phyloP scores from a whole-genome alignment of 2,888 invertebrate species.

The Elmis aenea region DNA sequence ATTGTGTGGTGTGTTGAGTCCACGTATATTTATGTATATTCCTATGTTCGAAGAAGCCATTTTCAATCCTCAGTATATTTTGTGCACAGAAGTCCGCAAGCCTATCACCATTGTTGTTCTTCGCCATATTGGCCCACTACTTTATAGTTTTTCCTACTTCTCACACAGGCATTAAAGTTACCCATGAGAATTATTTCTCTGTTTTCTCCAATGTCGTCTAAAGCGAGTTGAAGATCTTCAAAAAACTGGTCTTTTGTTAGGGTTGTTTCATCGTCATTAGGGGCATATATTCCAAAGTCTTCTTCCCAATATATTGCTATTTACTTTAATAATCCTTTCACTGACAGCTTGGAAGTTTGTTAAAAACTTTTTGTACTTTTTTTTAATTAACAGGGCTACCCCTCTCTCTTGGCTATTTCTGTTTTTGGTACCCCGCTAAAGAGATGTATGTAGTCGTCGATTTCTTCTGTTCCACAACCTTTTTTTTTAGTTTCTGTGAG shows the following conservation, averaged over 20 bases:
- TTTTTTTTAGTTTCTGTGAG: constrained; percentile 22
- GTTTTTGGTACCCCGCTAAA: constrained; percentile 18
- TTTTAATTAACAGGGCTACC: constrained; percentile 7
- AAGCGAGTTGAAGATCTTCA: constrained; percentile 5
- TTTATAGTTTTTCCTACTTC: constrained; percentile 10
- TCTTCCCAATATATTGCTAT: constrained; percentile 7
- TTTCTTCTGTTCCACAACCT: constrained; percentile 10
- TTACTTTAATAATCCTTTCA: constrained; percentile 15
- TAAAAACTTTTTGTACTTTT: constrained; percentile 8
- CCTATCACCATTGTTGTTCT: constrained; percentile 1
- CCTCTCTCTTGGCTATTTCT: constrained; percentile 9
- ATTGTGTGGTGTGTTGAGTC: not conserved
- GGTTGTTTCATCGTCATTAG: constrained; percentile 13
- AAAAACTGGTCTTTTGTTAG: constrained; percentile 14
- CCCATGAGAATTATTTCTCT: constrained; percentile 2
- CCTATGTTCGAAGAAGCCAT: constrained; percentile 1
- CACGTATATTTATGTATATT: constrained; percentile 3
- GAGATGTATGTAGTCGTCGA: constrained; percentile 13
- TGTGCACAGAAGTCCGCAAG: constrained; percentile 3
- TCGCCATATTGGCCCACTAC: constrained; percentile 16
- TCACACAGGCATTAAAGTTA: constrained; percentile 5
- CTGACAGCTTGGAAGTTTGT: constrained; percentile 11
- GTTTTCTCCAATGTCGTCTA: constrained; percentile 1
- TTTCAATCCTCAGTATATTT: too few species aligned
- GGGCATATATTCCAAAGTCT: constrained; percentile 10